Evolutionary conservation across 1,140 invertebrate genomes (phyloP).

Genomic region (Battus philenor): DNA sequence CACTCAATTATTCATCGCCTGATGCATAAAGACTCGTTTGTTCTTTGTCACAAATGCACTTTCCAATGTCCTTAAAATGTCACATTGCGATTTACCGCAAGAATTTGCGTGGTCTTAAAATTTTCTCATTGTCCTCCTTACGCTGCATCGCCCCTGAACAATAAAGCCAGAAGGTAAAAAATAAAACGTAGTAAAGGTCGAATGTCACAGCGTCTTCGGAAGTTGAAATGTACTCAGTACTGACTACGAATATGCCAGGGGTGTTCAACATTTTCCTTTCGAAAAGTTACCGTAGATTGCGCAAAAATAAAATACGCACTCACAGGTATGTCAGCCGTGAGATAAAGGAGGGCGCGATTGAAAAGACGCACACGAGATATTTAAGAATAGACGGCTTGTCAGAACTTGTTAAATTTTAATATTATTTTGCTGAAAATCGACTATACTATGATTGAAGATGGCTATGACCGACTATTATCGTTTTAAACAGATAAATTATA

Average conservation of each 20-base stretch:
- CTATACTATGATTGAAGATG: neutral
- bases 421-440: neutral
- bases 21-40: neutral
- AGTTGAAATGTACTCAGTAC: conserved; percentile 38
- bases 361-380: too few relatives aligned
- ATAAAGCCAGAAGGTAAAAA: conserved; percentile 44
- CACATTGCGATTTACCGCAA: conserved; percentile 13
- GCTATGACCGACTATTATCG: neutral
- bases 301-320: neutral
- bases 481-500: neutral
- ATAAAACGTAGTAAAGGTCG: conserved; percentile 48
- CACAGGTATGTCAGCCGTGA: neutral
- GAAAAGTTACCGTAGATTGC: neutral
- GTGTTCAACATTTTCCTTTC: conserved; percentile 22
- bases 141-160: conserved; percentile 31
- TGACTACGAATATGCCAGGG: conserved; percentile 30
- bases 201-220: conserved; percentile 40
- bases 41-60: conserved; percentile 4
- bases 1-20: conserved; percentile 2
- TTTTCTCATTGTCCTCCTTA: conserved; percentile 20
- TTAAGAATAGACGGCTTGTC: neutral
- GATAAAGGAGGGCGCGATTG: too few relatives aligned
- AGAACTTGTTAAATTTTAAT: neutral
- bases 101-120: conserved; percentile 13
- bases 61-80: conserved; percentile 11